Base-by-base conservation (phyloP, 2,113 vertebrate species). In the Hoplias malabaricus region DNA sequence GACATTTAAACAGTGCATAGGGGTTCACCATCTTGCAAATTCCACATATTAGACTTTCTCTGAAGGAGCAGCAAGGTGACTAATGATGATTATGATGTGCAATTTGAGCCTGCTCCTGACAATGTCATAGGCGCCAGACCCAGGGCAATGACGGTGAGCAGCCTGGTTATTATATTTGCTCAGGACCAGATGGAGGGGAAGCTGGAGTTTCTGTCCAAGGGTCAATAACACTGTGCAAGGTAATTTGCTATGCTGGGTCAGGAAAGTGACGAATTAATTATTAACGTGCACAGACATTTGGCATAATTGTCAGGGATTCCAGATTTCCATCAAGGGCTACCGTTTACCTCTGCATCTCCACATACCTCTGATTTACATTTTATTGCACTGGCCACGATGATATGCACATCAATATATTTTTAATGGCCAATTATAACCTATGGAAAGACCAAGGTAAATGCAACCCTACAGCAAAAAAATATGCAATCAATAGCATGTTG, bases 51-150 rank as follows among this genome's bases (percentile, higher is more conserved):
- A 1, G 16, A 61, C 21, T 66, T 29, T 25, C 46, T 66, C 36
- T 25, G 36, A 78, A 69, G 48, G 29, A 75, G 75, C 16, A 70
- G 73, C 38, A 74, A n/a, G 65, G 62, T 74, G 59, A 81, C 80
- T 75, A 69, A 62, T 74, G 80, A 80, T 83, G 82, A 87, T 85
- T 82, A 84, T 76, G 85, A 84, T 82, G 85, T 86, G 86, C 83
- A 85, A 88, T 84, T 83, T 86, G 83, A 76, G 84, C 81, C 82
- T 69, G 69, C 82, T 86, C 42, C 12, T 71, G 75, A 83, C 61
- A 73, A 66, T 80, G 82, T 82, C 83, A 16, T 31, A 84, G 79
- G 42, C 31, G 14, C 19, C 72, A 40, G 34, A 77, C 56, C 65
- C 69, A 72, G 75, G 73, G 81, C 82, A 79, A 80, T 80, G 73